A percentile compares a stretch with the other conserved stretches of the same genome.
phyloP scores from a whole-genome alignment of 2,888 invertebrate genomes.

The Chalcis sispes region DNA sequence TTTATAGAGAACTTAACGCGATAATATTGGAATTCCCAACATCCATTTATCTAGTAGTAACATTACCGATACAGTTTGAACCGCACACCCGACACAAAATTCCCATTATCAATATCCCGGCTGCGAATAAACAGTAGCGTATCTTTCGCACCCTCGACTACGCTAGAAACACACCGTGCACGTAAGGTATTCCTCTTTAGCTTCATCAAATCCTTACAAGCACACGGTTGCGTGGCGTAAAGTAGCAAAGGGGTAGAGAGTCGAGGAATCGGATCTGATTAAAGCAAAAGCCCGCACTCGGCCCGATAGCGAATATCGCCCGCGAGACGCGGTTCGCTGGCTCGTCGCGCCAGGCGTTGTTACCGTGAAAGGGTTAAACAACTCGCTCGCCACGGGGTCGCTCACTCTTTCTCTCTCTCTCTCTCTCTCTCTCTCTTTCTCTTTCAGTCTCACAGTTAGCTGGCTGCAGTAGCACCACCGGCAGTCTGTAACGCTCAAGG shows the following conservation, averaged over 20 bases:
- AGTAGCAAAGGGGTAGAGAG: constrained; percentile 31
- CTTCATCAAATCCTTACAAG: constrained; percentile 64
- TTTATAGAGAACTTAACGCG: no score
- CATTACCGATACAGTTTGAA: background rate
- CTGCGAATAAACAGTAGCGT: background rate
- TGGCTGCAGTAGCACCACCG: constrained; percentile 74
- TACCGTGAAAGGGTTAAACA: no score
- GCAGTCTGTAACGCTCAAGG: constrained; percentile 68
- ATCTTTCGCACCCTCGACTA: background rate
- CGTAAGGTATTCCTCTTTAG: no score
- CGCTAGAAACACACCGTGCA: background rate
- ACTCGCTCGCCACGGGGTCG: no score
- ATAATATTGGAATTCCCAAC: no score
- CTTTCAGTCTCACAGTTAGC: no score
- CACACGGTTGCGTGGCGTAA: constrained; percentile 54
- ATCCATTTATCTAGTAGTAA: no score
- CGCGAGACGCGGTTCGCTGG: constrained; percentile 31
- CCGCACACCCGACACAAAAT: background rate
- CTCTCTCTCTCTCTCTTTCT: no score
- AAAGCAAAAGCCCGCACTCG: constrained; percentile 65
- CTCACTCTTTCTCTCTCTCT: no score
- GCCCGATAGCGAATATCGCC: constrained; percentile 59
- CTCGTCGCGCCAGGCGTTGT: constrained; percentile 60
- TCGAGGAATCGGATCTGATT: constrained; percentile 69
- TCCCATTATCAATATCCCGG: background rate